Evolutionary conservation across 2,888 invertebrate species (phyloP).

Genomic region (Caenorhabditis sp.): DNA sequence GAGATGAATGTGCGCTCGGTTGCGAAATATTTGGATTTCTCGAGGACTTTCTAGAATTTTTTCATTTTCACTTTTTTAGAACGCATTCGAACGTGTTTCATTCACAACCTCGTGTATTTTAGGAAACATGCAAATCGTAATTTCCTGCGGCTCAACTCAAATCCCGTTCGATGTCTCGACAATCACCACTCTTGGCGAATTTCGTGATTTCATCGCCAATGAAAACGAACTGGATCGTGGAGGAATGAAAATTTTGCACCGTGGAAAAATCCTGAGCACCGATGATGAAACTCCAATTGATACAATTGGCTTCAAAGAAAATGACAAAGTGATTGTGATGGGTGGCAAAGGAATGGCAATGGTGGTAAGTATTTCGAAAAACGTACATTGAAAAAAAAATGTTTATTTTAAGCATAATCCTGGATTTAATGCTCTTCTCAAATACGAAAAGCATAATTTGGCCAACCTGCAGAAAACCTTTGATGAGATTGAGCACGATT

Average conservation of each 20-base stretch:
- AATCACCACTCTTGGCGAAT: conserved; percentile 40
- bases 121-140: conserved; percentile 20
- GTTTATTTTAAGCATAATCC: conserved; percentile 49
- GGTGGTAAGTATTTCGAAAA: conserved; percentile 4
- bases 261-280: conserved; percentile 36
- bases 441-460: conserved; percentile 65
- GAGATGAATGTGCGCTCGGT: conserved; percentile 25
- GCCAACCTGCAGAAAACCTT: conserved; percentile 51
- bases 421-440: conserved; percentile 50
- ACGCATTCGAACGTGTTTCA: neutral
- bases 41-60: neutral
- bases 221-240: conserved; percentile 45
- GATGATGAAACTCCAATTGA: conserved; percentile 38
- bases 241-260: conserved; percentile 53
- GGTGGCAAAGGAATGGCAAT: conserved; percentile 51
- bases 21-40: neutral
- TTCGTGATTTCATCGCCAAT: conserved; percentile 44
- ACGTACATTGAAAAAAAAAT: no score
- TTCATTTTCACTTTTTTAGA: neutral
- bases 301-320: conserved; percentile 57
- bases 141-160: conserved; percentile 33
- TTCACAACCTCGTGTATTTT: neutral
- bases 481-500: conserved; percentile 53
- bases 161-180: conserved; percentile 20
- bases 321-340: conserved; percentile 64